A percentile compares a stretch with the other conserved stretches of the same genome.
Evolutionary conservation across 2,113 vertebrate genomes (phyloP).

Genomic region (Turnix velox): DNA sequence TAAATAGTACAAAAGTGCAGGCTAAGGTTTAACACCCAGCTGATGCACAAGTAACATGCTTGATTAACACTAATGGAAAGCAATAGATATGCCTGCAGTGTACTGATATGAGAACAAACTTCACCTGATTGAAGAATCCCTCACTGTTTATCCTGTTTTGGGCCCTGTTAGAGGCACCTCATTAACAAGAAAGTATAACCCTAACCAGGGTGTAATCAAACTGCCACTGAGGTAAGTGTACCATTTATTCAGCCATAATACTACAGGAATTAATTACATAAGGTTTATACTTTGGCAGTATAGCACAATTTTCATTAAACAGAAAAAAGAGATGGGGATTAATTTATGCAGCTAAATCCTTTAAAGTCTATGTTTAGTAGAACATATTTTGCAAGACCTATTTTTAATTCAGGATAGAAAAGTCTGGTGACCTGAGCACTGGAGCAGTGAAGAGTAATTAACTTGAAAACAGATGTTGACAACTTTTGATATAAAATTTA

Average conservation of each 20-base stretch:
- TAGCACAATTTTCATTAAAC: neutral
- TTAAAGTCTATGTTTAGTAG: neutral
- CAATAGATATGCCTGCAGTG: slow-evolving; percentile 23
- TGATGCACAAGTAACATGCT: neutral
- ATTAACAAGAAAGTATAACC: neutral
- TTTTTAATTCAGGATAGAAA: neutral
- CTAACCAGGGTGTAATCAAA: neutral
- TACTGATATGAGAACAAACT: slow-evolving; percentile 34
- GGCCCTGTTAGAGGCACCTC: neutral
- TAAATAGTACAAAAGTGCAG: neutral
- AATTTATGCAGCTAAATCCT: neutral
- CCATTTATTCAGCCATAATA: neutral
- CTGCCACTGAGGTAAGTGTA: neutral
- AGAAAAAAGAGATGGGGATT: neutral
- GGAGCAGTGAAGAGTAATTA: neutral
- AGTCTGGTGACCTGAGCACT: neutral
- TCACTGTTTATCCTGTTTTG: neutral
- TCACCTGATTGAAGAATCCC: slow-evolving; percentile 15
- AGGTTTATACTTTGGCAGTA: neutral
- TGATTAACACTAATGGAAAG: slow-evolving; percentile 41
- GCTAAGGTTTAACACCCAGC: slow-evolving; percentile 10
- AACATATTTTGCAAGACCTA: neutral
- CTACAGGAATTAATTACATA: neutral
- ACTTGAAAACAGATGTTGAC: neutral
- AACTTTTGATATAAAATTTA: neutral